Evolutionary conservation across 2,888 invertebrate species (phyloP).

Genomic region (Halictus ligatus): DNA sequence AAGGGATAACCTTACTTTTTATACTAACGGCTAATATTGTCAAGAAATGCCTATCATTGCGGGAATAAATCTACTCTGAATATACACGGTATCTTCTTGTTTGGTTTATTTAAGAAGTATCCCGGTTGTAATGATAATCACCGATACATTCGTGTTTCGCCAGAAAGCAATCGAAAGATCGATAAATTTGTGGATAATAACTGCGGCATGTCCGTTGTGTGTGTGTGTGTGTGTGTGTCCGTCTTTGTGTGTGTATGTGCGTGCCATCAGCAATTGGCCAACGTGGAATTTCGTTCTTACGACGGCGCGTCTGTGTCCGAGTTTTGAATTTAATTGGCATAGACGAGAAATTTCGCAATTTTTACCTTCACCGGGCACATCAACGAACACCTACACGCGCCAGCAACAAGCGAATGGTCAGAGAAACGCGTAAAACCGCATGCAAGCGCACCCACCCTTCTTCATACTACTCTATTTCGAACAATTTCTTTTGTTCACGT

Average conservation of each 20-base stretch:
- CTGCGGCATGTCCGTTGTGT: background rate
- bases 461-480: background rate
- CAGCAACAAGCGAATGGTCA: constrained; percentile 31
- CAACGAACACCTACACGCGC: constrained; percentile 24
- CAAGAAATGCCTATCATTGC: no score
- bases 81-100: no score
- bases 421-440: constrained; percentile 38
- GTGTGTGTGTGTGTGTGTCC: no score
- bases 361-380: constrained; percentile 66
- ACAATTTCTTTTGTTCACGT: constrained; percentile 20
- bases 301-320: constrained; percentile 59
- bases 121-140: constrained; percentile 31
- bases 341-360: constrained; percentile 73
- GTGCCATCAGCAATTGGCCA: constrained; percentile 47
- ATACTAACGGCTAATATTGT: no score
- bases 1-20: no score
- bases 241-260: background rate
- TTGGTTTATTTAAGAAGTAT: constrained; percentile 20
- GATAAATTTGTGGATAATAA: constrained; percentile 33
- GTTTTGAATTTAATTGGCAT: constrained; percentile 76
- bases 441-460: constrained; percentile 17
- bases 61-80: no score
- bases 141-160: constrained; percentile 25
- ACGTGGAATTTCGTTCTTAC: constrained; percentile 62
- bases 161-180: constrained; percentile 10